Base-by-base conservation (phyloP, 2,888 invertebrate genomes). In the Mesorhabditis sp. region DNA sequence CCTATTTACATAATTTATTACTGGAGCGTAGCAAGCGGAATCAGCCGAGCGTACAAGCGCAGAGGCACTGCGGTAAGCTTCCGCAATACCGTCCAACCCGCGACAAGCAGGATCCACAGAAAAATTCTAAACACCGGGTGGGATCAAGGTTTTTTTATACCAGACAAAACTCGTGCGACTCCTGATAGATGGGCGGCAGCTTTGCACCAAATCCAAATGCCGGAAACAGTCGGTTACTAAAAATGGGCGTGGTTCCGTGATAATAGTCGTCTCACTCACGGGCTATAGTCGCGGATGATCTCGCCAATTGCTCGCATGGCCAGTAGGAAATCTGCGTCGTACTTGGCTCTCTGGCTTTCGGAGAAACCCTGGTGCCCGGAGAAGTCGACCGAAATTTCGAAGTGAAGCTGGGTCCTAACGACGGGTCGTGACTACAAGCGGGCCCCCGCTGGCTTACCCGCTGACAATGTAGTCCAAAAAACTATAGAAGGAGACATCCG, bases 171-270 rank as follows among this genome's bases (percentile, higher is more conserved):
- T 83, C 83, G 66, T 83, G 78, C 13, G 81, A 81, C 66, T 83
- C 83, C 42, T 83, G 77, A 67, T 76, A 84, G 5, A 80, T 78
- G 28, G 83, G 83, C 4, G 83, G 83, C n/a, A 84, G 78, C 68
- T 83, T 82, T 3, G 83, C 83, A 13, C 82, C 83, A 42, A 83
- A 78, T 45, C 83, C 83, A 58, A 83, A 83, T 0, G 82, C 83
- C 7, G 82, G 77, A 65, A 81, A 84, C 0, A 81, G 74, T 42
- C 79, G 81, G 66, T 82, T 75, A 61, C 82, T 82, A 69, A 62
- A 79, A 73, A 68, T 5, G 45, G 44, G 2, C 4, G 10, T 50
- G 10, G 58, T 13, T 50, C 28, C 10, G 67, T 41, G 15, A n/a
- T n/a, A 50, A 50, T 45, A 15, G 50, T 6, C 45, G 5, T 4